Conservation (phyloP, 2,888 invertebrate species). For the Podabrus alpinus region DNA sequence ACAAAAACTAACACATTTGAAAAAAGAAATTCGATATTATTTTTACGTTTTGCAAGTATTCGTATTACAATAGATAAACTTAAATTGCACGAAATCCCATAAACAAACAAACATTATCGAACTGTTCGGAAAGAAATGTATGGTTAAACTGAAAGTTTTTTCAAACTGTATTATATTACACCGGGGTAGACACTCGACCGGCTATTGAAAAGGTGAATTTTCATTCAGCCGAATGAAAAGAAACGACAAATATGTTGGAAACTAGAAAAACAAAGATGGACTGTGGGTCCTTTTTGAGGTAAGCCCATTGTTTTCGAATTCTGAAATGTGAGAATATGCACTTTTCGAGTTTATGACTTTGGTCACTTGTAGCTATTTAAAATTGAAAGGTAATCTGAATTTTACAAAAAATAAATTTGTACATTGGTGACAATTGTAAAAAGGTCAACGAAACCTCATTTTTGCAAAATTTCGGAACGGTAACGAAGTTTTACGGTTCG, state of each 20-base stretch:
- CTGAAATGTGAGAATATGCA: conserved; percentile 49
- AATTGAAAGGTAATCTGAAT: too few relatives aligned
- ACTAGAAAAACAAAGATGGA: conserved; percentile 10
- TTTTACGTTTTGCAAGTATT: not conserved
- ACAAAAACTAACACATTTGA: not conserved
- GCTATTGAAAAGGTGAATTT: conserved; percentile 32
- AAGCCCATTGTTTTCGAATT: conserved; percentile 32
- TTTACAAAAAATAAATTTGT: too few relatives aligned
- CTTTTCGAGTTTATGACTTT: conserved; percentile 39
- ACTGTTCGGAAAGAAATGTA: conserved; percentile 34
- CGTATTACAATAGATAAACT: conserved; percentile 1
- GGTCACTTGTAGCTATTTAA: too few relatives aligned
- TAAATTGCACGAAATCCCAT: not conserved
- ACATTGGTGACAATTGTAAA: too few relatives aligned
- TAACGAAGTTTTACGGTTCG: too few relatives aligned
- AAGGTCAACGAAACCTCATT: too few relatives aligned
- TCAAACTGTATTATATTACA: conserved; percentile 36
- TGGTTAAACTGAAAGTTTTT: conserved; percentile 35
- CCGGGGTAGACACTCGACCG: conserved; percentile 31
- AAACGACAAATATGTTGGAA: not conserved
- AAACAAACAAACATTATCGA: conserved; percentile 13
- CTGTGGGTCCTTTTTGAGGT: conserved; percentile 21
- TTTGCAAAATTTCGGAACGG: too few relatives aligned
- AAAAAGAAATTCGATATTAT: not conserved
- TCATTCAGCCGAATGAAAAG: conserved; percentile 8